Base-by-base conservation (phyloP, 2,797 vertebrate species). In the Epinephelus awoara region DNA sequence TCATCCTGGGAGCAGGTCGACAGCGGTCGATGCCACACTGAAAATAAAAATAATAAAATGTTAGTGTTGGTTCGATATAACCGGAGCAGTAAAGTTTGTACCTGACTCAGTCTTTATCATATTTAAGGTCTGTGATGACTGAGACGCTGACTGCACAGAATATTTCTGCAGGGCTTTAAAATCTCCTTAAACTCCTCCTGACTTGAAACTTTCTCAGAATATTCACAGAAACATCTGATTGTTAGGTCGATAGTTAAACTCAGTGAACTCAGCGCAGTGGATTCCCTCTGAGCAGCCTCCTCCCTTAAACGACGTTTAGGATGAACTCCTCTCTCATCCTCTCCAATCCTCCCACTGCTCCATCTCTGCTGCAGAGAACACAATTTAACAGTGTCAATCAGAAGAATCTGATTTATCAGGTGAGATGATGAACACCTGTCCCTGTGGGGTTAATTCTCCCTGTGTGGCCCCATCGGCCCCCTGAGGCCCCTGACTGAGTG, bases 101-200 rank as follows among this genome's bases (percentile, higher is more conserved):
- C 67, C 58, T 5, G 46, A 71, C 47, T 75, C 64, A 49, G 65
- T 66, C 55, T 69, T 66, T 49, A 25, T 50, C 38, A 64, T 49
- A 55, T 67, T 80, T 72, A 12, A 56, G 40, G 38, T 61, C 50
- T 47, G 23, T 69, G 65, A 64, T 11, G 56, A 21, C 29, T 18
- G 77, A 58, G 46, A 54, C 42, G 72, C 62, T 58, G 70, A 77
- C 58, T 57, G 59, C 70, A 59, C 21, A 55, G 18, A 67, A 12
- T 6, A 44, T 52, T 23, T 15, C 27, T 12, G 23, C 4, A 29
- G 72, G 9, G 13, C 1, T 34, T 76, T 50, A 1, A 67, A 59
- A 19, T 18, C 50, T 40, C 50, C 0, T 7, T 46, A 10, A 59
- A 56, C 49, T 61, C n/a, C 21, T 38, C 34, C 18, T 1, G 6